These are phyloP conservation scores for Heliconius erato DNA, from an alignment of 2,888 invertebrate genomes.

Conservation along the genomic window DNA sequence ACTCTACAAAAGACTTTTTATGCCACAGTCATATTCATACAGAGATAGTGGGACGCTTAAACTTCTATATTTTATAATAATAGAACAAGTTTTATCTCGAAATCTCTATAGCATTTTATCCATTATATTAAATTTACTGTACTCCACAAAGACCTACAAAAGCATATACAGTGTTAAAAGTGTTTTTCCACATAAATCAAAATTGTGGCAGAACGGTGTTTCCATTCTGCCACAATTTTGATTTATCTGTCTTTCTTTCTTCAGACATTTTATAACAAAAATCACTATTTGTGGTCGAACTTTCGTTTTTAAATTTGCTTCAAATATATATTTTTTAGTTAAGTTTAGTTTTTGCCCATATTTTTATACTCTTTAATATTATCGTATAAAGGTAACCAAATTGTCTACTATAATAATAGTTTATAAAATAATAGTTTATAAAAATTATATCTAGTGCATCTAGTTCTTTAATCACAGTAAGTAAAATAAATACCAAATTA, in stretches of 20 bases:
- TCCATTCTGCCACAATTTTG: too few species aligned
- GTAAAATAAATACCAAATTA: too few species aligned
- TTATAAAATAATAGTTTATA: too few species aligned
- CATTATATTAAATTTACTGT: conserved; percentile 33
- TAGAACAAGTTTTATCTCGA: conserved; percentile 31
- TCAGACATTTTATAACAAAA: conserved; percentile 11
- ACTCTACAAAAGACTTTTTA: neutral
- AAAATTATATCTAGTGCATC: too few species aligned
- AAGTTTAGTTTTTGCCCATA: neutral
- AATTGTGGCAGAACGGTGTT: neutral
- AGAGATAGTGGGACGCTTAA: neutral
- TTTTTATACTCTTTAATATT: neutral
- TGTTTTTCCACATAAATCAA: conserved; percentile 21
- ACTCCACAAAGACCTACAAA: conserved; percentile 26
- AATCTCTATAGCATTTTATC: conserved; percentile 34
- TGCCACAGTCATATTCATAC: neutral
- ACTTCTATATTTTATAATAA: conserved; percentile 26
- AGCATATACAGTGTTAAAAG: conserved; percentile 24
- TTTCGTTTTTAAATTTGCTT: neutral
- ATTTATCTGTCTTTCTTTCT: neutral
- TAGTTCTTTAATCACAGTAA: too few species aligned
- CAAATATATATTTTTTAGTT: neutral
- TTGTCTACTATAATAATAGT: neutral
- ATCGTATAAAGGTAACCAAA: too few species aligned
- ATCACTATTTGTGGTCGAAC: neutral